Conservation (phyloP, 1,140 invertebrate genomes). For the Drosophila littoralis region DNA sequence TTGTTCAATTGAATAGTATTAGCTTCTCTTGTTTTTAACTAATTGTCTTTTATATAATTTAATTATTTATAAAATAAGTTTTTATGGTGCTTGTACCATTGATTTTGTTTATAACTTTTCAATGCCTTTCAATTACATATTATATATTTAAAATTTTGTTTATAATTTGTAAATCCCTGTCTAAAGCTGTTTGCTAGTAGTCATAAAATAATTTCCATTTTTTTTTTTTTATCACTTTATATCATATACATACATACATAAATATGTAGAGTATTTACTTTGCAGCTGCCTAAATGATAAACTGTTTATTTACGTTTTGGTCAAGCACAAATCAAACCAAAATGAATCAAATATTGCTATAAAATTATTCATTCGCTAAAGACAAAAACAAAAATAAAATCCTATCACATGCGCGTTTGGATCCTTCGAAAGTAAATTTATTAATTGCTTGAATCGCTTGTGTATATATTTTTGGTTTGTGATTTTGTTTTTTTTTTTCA, state of each 20-base stretch:
- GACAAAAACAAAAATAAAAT: slow-evolving; percentile 14
- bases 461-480: slow-evolving; percentile 30
- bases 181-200: slow-evolving; percentile 54
- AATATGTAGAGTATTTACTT: slow-evolving; percentile 38
- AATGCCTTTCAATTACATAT: slow-evolving; percentile 32
- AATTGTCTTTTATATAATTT: slow-evolving; percentile 25
- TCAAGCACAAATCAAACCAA: slow-evolving; percentile 32
- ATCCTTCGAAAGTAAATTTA: slow-evolving; percentile 39
- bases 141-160: slow-evolving; percentile 43
- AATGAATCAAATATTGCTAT: slow-evolving; percentile 2
- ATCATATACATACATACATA: slow-evolving; percentile 57
- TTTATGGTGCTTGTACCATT: slow-evolving; percentile 42
- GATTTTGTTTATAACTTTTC: slow-evolving; percentile 38
- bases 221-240: slow-evolving; percentile 42
- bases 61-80: slow-evolving; percentile 39
- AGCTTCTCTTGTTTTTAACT: slow-evolving; percentile 26
- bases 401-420: slow-evolving; percentile 52
- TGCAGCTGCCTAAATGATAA: slow-evolving; percentile 21
- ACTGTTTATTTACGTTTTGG: background rate
- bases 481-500: slow-evolving; percentile 11
- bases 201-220: slow-evolving; percentile 39
- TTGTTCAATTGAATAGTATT: slow-evolving; percentile 33
- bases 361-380: background rate
- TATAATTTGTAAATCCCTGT: slow-evolving; percentile 61
- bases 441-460: slow-evolving; percentile 36